A percentile compares a stretch with the other conserved stretches of the same genome.
These are phyloP conservation scores for Lontra canadensis DNA, from an alignment of 2,113 vertebrate genomes.

Conservation along the genomic window DNA sequence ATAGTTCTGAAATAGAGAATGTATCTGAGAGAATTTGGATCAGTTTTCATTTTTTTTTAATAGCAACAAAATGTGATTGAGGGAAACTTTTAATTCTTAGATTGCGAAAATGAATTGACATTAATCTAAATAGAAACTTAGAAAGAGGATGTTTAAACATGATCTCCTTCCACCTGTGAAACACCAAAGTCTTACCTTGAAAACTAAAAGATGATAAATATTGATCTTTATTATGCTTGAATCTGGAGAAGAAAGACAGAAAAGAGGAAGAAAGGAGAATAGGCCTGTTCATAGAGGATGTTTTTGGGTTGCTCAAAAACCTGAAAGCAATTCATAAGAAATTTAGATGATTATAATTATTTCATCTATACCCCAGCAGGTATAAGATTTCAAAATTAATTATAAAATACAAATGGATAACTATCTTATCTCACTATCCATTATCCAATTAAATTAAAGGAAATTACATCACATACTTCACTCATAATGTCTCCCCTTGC, in stretches of 20 bases:
- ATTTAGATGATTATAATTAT: neutral
- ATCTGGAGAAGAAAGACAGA: neutral
- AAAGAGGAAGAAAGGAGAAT: neutral
- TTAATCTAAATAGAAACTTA: neutral
- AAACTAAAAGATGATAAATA: neutral
- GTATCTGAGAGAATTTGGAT: neutral
- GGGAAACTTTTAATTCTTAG: neutral
- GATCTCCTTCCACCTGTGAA: neutral
- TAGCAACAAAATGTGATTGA: neutral
- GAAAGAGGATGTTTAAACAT: neutral
- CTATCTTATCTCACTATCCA: slow-evolving; percentile 4
- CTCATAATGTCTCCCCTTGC: neutral
- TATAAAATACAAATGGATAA: neutral
- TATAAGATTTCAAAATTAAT: slow-evolving; percentile 36
- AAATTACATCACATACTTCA: neutral
- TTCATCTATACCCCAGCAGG: neutral
- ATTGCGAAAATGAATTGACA: neutral
- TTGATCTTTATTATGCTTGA: neutral
- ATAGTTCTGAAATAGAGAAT: neutral
- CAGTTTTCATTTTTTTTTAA: neutral
- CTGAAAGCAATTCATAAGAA: slow-evolving; percentile 17
- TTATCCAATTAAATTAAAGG: slow-evolving; percentile 31
- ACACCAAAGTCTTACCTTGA: neutral
- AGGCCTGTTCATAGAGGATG: neutral
- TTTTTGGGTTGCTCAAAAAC: slow-evolving; percentile 12